Conservation (phyloP, 1,140 invertebrate genomes). For the Nymphalis io region DNA sequence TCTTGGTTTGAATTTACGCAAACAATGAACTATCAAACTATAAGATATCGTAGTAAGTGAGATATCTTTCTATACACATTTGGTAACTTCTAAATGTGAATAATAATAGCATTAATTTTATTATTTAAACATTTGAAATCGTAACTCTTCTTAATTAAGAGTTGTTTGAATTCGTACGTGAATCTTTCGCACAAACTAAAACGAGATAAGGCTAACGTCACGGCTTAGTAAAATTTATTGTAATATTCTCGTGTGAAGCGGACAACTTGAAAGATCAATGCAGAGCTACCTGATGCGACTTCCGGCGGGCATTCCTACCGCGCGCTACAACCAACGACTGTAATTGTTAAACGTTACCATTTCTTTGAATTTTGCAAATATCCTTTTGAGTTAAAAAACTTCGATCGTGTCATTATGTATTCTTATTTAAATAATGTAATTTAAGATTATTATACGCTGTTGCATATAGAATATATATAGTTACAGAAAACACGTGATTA, state of each 20-base stretch:
- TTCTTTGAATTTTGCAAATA: conserved; percentile 40
- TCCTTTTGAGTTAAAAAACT: not conserved
- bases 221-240: conserved; percentile 4
- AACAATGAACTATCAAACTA: too few relatives aligned
- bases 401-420: not conserved
- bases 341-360: not conserved
- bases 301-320: conserved; percentile 57
- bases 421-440: too few relatives aligned
- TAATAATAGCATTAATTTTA: too few relatives aligned
- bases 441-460: too few relatives aligned
- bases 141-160: too few relatives aligned
- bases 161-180: not conserved
- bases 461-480: too few relatives aligned
- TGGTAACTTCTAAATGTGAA: too few relatives aligned
- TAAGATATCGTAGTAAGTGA: too few relatives aligned
- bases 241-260: conserved; percentile 24
- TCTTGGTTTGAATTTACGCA: too few relatives aligned
- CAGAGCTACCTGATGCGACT: conserved; percentile 57
- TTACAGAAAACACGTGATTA: too few relatives aligned
- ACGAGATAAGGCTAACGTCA: not conserved
- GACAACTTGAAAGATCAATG: conserved; percentile 3
- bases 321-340: conserved; percentile 19
- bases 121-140: too few relatives aligned
- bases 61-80: too few relatives aligned
- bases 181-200: not conserved